These are phyloP conservation scores for Onchidella celtica DNA, from an alignment of 2,888 invertebrate species.

Conservation along the genomic window DNA sequence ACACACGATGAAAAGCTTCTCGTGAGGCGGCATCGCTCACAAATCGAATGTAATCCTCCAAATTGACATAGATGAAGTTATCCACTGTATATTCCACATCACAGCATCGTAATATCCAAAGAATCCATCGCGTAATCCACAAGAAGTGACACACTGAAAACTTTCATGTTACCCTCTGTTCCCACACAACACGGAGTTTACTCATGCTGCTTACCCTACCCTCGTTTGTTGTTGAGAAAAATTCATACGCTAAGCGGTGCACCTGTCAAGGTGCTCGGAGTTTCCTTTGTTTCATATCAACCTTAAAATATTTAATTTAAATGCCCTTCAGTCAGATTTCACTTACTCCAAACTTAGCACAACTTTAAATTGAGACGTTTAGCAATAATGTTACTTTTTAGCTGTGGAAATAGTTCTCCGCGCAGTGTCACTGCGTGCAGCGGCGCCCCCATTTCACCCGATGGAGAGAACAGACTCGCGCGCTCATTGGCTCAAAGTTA, in stretches of 20 bases:
- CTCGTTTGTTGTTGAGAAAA: not conserved
- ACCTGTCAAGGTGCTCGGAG: constrained; percentile 46
- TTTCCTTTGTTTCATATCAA: no score
- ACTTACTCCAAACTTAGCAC: not conserved
- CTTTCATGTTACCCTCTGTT: not conserved
- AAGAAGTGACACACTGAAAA: constrained; percentile 27
- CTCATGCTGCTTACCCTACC: constrained; percentile 3
- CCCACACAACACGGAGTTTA: constrained; percentile 19
- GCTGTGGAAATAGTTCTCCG: not conserved
- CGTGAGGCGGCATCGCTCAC: constrained; percentile 43
- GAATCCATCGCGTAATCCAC: constrained; percentile 34
- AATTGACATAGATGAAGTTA: constrained; percentile 31
- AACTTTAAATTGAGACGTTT: not conserved
- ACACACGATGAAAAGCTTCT: not conserved
- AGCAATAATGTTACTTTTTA: not conserved
- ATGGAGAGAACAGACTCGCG: constrained; percentile 16
- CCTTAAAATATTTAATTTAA: no score
- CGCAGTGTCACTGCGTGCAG: constrained; percentile 1
- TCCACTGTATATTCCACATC: constrained; percentile 34
- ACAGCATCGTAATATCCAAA: constrained; percentile 33
- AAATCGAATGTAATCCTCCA: constrained; percentile 14
- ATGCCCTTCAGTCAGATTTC: no score
- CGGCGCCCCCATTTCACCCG: constrained; percentile 44
- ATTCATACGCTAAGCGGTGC: constrained; percentile 33
- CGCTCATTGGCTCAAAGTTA: constrained; percentile 38